Evolutionary conservation across 2,797 vertebrate genomes (phyloP).

Genomic region (Emys orbicularis): DNA sequence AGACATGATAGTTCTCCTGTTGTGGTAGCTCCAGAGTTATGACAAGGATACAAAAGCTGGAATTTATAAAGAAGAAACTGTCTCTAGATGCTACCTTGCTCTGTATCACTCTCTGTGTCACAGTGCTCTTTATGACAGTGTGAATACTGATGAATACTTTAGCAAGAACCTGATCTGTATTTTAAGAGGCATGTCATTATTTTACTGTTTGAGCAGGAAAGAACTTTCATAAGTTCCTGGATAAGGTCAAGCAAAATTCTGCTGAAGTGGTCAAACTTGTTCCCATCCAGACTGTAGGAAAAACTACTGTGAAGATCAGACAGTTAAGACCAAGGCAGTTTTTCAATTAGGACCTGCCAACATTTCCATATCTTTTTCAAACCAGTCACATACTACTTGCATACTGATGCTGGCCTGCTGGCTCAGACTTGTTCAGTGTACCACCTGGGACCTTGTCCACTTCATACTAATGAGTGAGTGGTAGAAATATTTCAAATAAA

Average conservation of each 20-base stretch:
- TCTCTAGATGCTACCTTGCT: background rate
- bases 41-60: background rate
- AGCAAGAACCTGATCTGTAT: background rate
- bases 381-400: background rate
- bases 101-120: background rate
- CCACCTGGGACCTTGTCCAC: background rate
- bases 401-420: conserved; percentile 10
- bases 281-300: background rate
- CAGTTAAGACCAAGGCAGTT: background rate
- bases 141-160: background rate
- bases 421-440: background rate
- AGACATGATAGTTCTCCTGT: background rate
- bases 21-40: background rate
- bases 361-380: conserved; percentile 7
- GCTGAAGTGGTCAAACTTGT: background rate
- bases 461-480: conserved; percentile 5
- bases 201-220: background rate
- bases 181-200: background rate
- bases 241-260: background rate
- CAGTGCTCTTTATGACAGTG: background rate
- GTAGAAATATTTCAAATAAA: conserved; percentile 35
- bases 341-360: background rate
- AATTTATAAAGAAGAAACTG: background rate
- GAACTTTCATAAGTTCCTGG: background rate
- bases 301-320: background rate